A percentile compares a stretch with the other conserved stretches of the same genome.
Conservation (phyloP, 2,113 vertebrate genomes). For the Pseudonaja textilis region DNA sequence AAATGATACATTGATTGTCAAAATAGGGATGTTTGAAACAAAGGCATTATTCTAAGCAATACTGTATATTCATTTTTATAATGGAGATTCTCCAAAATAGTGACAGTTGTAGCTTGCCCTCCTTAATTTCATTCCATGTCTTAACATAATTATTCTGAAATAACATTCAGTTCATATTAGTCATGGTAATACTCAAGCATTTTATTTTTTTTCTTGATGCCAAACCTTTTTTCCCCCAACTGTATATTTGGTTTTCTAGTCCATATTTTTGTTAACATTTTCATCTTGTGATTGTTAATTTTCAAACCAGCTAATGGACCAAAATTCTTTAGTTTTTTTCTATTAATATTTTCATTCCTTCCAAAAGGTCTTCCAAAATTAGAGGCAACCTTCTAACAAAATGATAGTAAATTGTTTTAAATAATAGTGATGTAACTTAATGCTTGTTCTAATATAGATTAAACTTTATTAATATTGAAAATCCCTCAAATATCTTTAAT, state of each 20-base stretch:
- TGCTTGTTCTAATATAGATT: neutral
- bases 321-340: neutral
- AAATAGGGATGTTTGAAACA: neutral
- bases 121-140: neutral
- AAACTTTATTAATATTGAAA: neutral
- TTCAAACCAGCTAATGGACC: neutral
- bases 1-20: neutral
- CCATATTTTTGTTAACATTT: neutral
- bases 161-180: neutral
- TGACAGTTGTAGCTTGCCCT: neutral
- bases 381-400: neutral
- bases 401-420: neutral
- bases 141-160: neutral
- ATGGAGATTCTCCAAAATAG: neutral
- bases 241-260: neutral
- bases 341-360: neutral
- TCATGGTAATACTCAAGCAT: neutral
- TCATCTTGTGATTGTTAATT: neutral
- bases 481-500: neutral
- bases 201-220: neutral
- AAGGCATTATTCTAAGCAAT: neutral
- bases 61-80: neutral
- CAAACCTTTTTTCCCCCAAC: neutral
- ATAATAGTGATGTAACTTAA: neutral
- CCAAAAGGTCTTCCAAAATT: neutral